Conservation (phyloP, 2,797 vertebrate species). For the Luscinia megarhynchos region DNA sequence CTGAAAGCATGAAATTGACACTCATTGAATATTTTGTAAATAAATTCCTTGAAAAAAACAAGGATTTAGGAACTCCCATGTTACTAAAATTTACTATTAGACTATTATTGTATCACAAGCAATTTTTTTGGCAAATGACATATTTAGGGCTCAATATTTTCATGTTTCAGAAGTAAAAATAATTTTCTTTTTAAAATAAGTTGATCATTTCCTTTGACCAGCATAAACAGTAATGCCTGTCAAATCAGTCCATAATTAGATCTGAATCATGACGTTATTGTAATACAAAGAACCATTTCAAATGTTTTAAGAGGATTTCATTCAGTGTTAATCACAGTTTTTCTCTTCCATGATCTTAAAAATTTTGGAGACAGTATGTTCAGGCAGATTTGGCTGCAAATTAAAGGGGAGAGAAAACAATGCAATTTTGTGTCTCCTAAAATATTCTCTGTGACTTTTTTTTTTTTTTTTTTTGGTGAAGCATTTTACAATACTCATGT, state of each 20-base stretch:
- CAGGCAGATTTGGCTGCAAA: neutral
- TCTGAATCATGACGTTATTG: neutral
- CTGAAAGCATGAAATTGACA: neutral
- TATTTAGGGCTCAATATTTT: neutral
- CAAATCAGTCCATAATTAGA: neutral
- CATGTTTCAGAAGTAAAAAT: neutral
- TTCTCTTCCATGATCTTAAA: neutral
- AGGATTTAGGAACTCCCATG: neutral
- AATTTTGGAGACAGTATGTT: neutral
- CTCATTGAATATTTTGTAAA: neutral
- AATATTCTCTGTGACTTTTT: neutral
- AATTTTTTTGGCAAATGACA: neutral
- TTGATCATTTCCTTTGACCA: neutral
- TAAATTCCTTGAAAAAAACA: neutral
- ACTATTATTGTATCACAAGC: neutral
- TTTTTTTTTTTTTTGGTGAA: neutral
- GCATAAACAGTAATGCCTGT: neutral
- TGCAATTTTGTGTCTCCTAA: neutral
- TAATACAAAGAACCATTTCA: conserved; percentile 19
- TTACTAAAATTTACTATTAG: neutral
- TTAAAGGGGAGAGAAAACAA: neutral
- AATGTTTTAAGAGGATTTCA: conserved; percentile 1
- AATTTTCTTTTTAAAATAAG: neutral
- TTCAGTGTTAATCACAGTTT: conserved; percentile 24
- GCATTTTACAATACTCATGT: neutral